Base-by-base conservation (phyloP, 2,888 invertebrate species). In the Ichneumon xanthorius region DNA sequence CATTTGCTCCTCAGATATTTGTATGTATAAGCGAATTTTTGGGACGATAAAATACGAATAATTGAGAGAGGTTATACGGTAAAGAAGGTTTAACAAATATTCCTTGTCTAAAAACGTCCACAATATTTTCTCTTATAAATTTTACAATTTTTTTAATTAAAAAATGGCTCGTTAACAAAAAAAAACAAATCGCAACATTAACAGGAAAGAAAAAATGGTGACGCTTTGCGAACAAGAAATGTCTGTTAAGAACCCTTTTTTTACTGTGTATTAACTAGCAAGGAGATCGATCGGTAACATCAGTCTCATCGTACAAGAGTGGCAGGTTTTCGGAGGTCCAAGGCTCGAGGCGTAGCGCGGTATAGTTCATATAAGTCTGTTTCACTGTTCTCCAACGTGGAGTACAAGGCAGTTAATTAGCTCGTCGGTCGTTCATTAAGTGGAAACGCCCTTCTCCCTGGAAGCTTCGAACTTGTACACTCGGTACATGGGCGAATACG, bases 401-500 rank as follows among this genome's bases (percentile, higher is more conserved):
- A 37, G 48, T 26, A 75, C 68, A 63, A 70, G 78, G 53, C 67
- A 78, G 78, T 82, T 75, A 75, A 82, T 75, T 75, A 55, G 70
- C 68, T 70, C 48, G 55, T 78, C 68, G 78, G 63, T 33, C 67
- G 70, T 79, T 82, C 37, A 67, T 82, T 67, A 40, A 67, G 67
- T 53, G 53, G 77, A 37, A 65, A 77, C 67, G 68, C 67, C 61
- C 76, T 76, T 78, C 55, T 80, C 76, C 80, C 80, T 84, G 14
- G 82, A 78, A 4, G 87, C 83, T 58, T 87, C 84, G 71, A 92
- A 92, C 58, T 88, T 90, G 86, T 92, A 92, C 50, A 92, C 91
- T 40, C 92, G 92, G 80, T 92, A 92, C 90, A 92, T 89, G 4
- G 92, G 92, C 14, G 90, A 90, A 72, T 90, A 93, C 2, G 90